Evolutionary conservation across 64 coral and sea anemone genomes (phyloP).

Genomic region (Stichodactyla mertensii): DNA sequence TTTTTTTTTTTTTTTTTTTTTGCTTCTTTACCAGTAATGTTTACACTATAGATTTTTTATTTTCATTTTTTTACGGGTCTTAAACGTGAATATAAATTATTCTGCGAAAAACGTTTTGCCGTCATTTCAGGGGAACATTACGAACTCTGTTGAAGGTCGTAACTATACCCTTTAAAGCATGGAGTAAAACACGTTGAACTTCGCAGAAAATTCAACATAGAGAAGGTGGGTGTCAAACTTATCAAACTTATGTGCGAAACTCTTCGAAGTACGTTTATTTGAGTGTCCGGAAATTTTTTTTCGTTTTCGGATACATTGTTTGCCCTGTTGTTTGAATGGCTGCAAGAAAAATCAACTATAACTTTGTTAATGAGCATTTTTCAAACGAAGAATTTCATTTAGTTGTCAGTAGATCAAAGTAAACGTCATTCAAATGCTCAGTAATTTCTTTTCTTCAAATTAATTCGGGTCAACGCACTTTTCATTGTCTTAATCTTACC

Average conservation of each 20-base stretch:
- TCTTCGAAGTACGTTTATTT: background rate
- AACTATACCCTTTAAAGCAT: background rate
- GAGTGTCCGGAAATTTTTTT: background rate
- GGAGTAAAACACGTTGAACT: background rate
- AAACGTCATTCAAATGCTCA: background rate
- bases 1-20: too few relatives aligned
- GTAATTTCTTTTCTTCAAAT: background rate
- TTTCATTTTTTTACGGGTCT: slow-evolving; percentile 14
- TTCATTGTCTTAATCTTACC: background rate
- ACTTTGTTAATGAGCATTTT: background rate
- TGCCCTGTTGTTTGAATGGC: background rate
- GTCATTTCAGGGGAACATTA: background rate
- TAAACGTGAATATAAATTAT: background rate
- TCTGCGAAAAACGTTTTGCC: background rate
- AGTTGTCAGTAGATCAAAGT: background rate
- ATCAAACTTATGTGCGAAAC: background rate
- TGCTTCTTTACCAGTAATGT: background rate
- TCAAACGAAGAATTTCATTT: background rate
- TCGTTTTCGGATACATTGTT: background rate
- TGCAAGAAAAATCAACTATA: background rate
- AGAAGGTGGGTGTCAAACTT: background rate
- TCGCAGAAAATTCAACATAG: background rate
- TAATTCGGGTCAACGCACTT: background rate
- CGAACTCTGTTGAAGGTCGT: background rate
- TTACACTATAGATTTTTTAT: background rate